Evolutionary conservation across 2,888 invertebrate genomes (phyloP).

Genomic region (Nipponacmea schrenckii): DNA sequence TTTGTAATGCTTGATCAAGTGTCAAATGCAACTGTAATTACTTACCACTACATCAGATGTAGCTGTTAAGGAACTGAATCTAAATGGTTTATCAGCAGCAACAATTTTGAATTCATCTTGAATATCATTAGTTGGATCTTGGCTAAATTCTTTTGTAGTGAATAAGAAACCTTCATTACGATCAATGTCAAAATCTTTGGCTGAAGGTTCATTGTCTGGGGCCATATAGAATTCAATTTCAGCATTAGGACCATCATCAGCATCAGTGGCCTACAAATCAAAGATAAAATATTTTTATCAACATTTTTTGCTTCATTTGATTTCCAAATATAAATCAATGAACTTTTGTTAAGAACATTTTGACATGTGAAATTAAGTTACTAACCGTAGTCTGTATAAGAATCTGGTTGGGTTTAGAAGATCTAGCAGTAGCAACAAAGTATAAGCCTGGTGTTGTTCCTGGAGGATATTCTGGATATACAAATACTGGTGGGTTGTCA

Average conservation of each 20-base stretch:
- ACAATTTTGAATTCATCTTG: conserved; percentile 33
- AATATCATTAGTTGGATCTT: conserved; percentile 25
- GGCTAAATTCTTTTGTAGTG: conserved; percentile 30
- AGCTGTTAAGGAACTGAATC: conserved; percentile 28
- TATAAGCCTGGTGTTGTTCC: conserved; percentile 69
- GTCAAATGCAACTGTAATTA: background rate
- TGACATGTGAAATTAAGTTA: too few species aligned
- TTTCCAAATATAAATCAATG: too few species aligned
- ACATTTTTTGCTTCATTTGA: too few species aligned
- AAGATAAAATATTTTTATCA: background rate
- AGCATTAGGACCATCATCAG: conserved; percentile 86
- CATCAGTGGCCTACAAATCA: conserved; percentile 79
- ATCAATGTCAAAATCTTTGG: conserved; percentile 69
- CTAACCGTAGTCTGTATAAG: conserved; percentile 81
- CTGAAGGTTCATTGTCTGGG: conserved; percentile 71
- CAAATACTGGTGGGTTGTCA: conserved; percentile 87
- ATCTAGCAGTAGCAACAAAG: conserved; percentile 81
- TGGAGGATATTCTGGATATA: conserved; percentile 74
- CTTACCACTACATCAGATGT: conserved; percentile 43
- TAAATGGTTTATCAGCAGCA: conserved; percentile 42
- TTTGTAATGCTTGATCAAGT: too few species aligned
- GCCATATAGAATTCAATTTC: conserved; percentile 76
- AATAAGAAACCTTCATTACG: conserved; percentile 28
- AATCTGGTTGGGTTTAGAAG: conserved; percentile 78
- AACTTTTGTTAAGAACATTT: too few species aligned